A percentile compares a stretch with the other conserved stretches of the same genome.
These are phyloP conservation scores for Spheniscus humboldti DNA, from an alignment of 2,797 vertebrate species.

Conservation along the genomic window DNA sequence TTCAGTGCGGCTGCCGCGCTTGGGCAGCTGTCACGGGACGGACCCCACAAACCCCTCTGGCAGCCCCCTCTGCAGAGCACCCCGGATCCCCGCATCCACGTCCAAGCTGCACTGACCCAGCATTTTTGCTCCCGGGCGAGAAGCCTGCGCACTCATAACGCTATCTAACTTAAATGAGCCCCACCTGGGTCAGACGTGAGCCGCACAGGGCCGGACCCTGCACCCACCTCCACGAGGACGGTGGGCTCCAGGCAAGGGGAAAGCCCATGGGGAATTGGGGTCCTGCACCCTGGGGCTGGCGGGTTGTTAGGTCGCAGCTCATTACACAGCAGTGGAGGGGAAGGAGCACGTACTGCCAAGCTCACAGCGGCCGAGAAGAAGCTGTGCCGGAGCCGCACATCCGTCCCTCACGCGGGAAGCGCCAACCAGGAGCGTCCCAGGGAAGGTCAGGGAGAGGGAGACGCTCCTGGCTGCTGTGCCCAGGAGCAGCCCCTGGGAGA, in stretches of 20 bases:
- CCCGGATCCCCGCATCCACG: fast-evolving
- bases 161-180: background rate
- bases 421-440: background rate
- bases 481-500: background rate
- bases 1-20: fast-evolving
- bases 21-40: background rate
- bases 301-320: background rate
- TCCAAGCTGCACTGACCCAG: background rate
- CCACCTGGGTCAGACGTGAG: background rate
- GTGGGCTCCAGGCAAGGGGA: background rate
- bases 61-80: background rate
- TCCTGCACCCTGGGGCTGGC: fast-evolving
- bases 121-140: background rate
- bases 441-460: background rate
- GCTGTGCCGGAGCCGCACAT: background rate
- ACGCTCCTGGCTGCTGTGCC: background rate
- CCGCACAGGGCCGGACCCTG: background rate
- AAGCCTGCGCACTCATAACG: background rate
- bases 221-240: background rate
- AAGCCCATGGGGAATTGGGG: background rate
- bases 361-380: background rate
- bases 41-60: fast-evolving
- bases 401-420: fast-evolving
- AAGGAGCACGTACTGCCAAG: background rate
- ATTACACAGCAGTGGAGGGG: fast-evolving